Conservation (phyloP, 2,113 vertebrate genomes). For the Plestiodon gilberti region DNA sequence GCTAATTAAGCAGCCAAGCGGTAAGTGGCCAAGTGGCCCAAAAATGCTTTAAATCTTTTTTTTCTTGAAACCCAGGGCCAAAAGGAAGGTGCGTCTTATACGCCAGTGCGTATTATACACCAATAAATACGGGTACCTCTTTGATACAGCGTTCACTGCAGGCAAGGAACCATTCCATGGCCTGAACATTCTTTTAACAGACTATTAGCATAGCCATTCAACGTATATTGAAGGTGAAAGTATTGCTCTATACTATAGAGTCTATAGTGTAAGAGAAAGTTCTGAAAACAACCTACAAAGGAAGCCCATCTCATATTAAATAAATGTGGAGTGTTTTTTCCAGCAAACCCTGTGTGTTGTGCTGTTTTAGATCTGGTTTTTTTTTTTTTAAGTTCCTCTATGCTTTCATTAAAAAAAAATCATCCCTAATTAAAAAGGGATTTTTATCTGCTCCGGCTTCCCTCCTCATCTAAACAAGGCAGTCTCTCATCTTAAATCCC, state of each 20-base stretch:
- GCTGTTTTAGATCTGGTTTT: neutral
- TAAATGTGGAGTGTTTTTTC: neutral
- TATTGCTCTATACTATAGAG: neutral
- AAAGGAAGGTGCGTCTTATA: too few relatives aligned
- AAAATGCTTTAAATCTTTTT: too few relatives aligned
- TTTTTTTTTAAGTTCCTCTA: neutral
- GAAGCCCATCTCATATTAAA: conserved; percentile 11
- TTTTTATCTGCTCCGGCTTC: conserved; percentile 1
- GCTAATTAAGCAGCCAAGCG: too few relatives aligned
- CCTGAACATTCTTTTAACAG: neutral
- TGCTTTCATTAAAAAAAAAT: conserved; percentile 12
- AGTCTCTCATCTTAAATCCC: conserved; percentile 30
- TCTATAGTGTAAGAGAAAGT: neutral
- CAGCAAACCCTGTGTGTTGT: neutral
- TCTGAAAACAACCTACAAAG: neutral
- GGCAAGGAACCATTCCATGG: neutral
- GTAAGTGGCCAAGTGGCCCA: too few relatives aligned
- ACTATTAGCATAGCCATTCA: neutral
- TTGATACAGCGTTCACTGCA: neutral
- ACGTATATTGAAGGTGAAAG: neutral
- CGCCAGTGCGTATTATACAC: too few relatives aligned
- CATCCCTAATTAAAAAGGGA: conserved; percentile 37
- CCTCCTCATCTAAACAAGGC: conserved; percentile 20
- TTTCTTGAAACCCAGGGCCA: too few relatives aligned
- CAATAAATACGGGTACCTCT: too few relatives aligned